Evolutionary conservation across 2,888 invertebrate genomes (phyloP).

Genomic region (Archips crataeganus): DNA sequence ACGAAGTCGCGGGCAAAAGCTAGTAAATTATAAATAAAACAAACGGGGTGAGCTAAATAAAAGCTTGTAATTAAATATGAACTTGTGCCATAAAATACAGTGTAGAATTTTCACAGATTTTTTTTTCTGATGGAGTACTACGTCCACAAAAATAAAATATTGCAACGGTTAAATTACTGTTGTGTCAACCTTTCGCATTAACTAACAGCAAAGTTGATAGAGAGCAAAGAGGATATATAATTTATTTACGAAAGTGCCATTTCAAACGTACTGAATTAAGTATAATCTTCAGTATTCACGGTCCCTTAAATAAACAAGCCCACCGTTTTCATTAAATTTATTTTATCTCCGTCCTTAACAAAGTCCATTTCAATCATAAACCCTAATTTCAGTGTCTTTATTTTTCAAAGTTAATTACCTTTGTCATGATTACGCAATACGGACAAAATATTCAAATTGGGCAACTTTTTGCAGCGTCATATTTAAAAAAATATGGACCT

Average conservation of each 20-base stretch:
- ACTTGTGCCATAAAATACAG: too few species aligned
- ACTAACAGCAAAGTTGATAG: not conserved
- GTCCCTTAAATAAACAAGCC: constrained; percentile 23
- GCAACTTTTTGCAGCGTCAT: not conserved
- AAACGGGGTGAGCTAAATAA: too few species aligned
- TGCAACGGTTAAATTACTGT: not conserved
- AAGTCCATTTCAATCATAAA: constrained; percentile 41
- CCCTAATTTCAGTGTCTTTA: constrained; percentile 41
- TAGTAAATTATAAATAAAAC: too few species aligned
- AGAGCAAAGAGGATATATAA: constrained; percentile 1
- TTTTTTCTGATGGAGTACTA: too few species aligned
- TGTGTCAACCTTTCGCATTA: not conserved
- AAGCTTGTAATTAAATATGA: too few species aligned
- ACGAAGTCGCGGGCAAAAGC: too few species aligned
- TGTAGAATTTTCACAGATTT: too few species aligned
- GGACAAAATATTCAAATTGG: constrained; percentile 11
- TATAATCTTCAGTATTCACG: constrained; percentile 17
- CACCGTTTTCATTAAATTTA: constrained; percentile 50
- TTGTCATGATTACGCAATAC: constrained; percentile 11
- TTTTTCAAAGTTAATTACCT: constrained; percentile 36
- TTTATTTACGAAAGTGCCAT: constrained; percentile 26
- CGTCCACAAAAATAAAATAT: too few species aligned
- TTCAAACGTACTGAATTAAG: constrained; percentile 27
- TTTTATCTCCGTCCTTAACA: constrained; percentile 46
- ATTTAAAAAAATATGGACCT: not conserved